Base-by-base conservation (phyloP, 2,888 invertebrate genomes). In the Andrena minutula region DNA sequence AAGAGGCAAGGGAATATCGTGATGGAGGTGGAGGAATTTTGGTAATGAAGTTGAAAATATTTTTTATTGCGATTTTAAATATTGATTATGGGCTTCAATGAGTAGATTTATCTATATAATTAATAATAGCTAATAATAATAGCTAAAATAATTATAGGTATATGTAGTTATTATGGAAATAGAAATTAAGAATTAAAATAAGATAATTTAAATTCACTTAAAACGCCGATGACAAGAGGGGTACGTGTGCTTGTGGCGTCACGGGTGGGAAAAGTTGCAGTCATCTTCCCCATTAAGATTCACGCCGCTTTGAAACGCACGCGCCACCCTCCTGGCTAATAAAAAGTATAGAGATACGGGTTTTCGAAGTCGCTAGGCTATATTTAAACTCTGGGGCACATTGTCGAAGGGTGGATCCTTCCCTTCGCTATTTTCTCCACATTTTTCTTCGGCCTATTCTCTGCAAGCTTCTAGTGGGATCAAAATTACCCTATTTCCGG, bases 261-360 rank as follows among this genome's bases (percentile, higher is more conserved):
- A 41, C 41, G 41, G 41, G 41, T 41, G 41, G 41, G 41, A 16
- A 41, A 41, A 41, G 41, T 41, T 41, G 41, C 41, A 41, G 41
- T 41, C 41, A 16, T 16, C 41, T 41, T 41, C 41, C 41, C 12
- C 41, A 79, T 77, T 79, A 71, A 70, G 70, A 79, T 79, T 77
- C 79, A 79, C 60, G 60, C 51, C 61, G 6, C 49, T 41, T 26
- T 41, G 28, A 56, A 20, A 20, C 20, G 6, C n/a, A 5, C 28
- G 20, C 28, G 35, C n/a, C 23, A 41, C 47, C 56, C 51, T 30
- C 60, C n/a, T 8, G 6, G n/a, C 10, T 8, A 47, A 35, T 20
- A 60, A 77, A 77, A 77, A 60, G 32, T 2, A 10, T 7, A 8
- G 16, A 20, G 41, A 58, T 47, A 26, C 41, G 66, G 47, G 28